Percentiles rank a stretch among this genome's conserved stretches.
phyloP scores from a whole-genome alignment of 2,888 invertebrate species.

The Plagodis pulveraria region DNA sequence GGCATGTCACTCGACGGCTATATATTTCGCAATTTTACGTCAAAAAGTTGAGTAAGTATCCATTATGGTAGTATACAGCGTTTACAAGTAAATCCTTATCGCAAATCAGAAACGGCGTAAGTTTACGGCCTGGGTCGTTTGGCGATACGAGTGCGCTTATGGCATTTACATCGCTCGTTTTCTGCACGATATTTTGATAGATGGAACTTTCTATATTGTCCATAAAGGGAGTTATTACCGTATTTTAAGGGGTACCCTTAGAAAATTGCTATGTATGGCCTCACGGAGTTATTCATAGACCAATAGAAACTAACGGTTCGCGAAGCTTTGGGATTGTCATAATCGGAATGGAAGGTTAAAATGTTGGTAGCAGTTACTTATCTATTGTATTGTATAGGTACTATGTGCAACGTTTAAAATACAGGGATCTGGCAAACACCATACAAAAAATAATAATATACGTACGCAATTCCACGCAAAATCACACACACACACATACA shows the following conservation, averaged over 20 bases:
- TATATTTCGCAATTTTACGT: conserved; percentile 5
- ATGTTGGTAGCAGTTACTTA: too few relatives aligned
- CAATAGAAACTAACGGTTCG: conserved; percentile 9
- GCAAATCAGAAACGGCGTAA: conserved; percentile 43
- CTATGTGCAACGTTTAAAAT: too few relatives aligned
- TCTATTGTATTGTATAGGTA: too few relatives aligned
- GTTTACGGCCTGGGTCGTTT: conserved; percentile 41
- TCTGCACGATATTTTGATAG: conserved; percentile 44
- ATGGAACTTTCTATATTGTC: conserved; percentile 36
- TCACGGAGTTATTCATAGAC: conserved; percentile 11
- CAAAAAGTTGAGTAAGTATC: conserved; percentile 6
- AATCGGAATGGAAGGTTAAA: not conserved
- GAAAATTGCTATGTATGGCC: conserved; percentile 6
- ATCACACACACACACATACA: too few relatives aligned
- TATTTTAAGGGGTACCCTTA: conserved; percentile 25
- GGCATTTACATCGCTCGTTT: conserved; percentile 40
- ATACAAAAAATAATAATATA: too few relatives aligned
- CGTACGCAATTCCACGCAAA: too few relatives aligned
- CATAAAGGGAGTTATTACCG: conserved; percentile 35
- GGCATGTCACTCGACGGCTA: conserved; percentile 7
- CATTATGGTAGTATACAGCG: conserved; percentile 28
- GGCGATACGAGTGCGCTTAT: conserved; percentile 34
- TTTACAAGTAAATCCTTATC: conserved; percentile 52
- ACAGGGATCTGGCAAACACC: too few relatives aligned
- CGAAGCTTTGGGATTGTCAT: not conserved